Evolutionary conservation across 1,140 invertebrate species (phyloP).

Genomic region (Eumeta japonica): DNA sequence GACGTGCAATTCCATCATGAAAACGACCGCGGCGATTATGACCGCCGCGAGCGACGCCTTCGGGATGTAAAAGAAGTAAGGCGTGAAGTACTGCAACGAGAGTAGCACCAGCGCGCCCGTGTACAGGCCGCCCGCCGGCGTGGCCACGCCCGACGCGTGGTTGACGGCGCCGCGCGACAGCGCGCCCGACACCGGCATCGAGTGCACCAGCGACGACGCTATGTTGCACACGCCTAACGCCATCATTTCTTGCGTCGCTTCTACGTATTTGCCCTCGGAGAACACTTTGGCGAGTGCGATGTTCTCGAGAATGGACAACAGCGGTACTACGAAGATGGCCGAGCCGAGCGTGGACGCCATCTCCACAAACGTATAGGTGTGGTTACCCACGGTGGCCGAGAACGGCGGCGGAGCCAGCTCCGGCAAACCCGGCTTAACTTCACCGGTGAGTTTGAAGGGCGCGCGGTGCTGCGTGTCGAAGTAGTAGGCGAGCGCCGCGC

Average conservation of each 20-base stretch:
- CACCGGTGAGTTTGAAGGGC: conserved; percentile 69
- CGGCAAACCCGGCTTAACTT: conserved; percentile 71
- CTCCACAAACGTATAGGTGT: conserved; percentile 67
- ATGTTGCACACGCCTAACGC: conserved; percentile 80
- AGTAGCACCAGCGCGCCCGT: conserved; percentile 76
- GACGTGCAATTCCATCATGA: conserved; percentile 80
- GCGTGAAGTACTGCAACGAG: conserved; percentile 74
- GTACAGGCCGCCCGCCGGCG: conserved; percentile 80
- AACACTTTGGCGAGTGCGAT: conserved; percentile 82
- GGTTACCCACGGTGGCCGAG: conserved; percentile 61
- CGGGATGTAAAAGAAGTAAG: conserved; percentile 78
- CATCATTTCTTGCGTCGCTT: conserved; percentile 79
- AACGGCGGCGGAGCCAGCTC: conserved; percentile 65
- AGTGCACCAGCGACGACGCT: conserved; percentile 78
- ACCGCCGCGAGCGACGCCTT: conserved; percentile 74
- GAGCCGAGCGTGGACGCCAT: conserved; percentile 69
- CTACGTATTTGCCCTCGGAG: conserved; percentile 71
- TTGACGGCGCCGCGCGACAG: conserved; percentile 84
- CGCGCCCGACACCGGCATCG: conserved; percentile 84
- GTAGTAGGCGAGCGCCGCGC: conserved; percentile 64
- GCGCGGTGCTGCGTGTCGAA: conserved; percentile 62
- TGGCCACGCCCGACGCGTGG: conserved; percentile 79
- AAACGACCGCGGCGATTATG: conserved; percentile 81
- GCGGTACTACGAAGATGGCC: conserved; percentile 75
- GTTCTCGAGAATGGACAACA: conserved; percentile 78